Evolutionary conservation across 2,888 invertebrate species (phyloP), one percentile per base, ranked within the genome.

Genomic region (Agrilus cyanescens): DNA sequence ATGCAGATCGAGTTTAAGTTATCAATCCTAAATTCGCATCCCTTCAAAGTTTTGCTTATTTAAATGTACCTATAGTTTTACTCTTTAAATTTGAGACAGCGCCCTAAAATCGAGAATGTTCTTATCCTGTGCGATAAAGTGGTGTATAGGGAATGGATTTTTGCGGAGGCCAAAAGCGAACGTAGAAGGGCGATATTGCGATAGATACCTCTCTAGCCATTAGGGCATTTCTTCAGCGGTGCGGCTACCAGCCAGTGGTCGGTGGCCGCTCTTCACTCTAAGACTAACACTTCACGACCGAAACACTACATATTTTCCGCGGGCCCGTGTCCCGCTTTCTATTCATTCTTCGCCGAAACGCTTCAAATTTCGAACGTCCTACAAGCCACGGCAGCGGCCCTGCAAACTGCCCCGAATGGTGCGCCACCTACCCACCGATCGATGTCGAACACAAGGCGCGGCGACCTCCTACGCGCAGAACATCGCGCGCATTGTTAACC

Each of bases 151-250:
- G 20, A 20, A 20, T 20, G 20, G 20, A 20, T 20, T 20, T 20
- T 20, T 5, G 3, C 20, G 20, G 5, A 20, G 7, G 20, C 20
- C 20, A 20, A 20, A 20, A 20, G 20, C 20, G 33, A 38, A 39
- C 15, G 14, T 34, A 39, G 34, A 38, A 38, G 31, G 32, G 30
- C 32, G 38, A 38, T 44, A 39, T 38, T 45, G 37, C 35, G 42
- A 41, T 38, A 43, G 51, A 54, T 75, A 78, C 76, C 77, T 77
- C 78, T 76, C 77, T 77, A 75, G 78, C 77, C 78, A 77, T 77
- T 75, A 77, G 77, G 76, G 76, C 78, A 77, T 77, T 71, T 72
- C 66, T 74, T 73, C 20, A 20, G 71, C 71, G 71, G 70, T 70
- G 73, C 72, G 72, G 67, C 65, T 59, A 58, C 54, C 55, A 56